Conservation (phyloP, 2,113 vertebrate species). For the Phylloscopus trochiloides region DNA sequence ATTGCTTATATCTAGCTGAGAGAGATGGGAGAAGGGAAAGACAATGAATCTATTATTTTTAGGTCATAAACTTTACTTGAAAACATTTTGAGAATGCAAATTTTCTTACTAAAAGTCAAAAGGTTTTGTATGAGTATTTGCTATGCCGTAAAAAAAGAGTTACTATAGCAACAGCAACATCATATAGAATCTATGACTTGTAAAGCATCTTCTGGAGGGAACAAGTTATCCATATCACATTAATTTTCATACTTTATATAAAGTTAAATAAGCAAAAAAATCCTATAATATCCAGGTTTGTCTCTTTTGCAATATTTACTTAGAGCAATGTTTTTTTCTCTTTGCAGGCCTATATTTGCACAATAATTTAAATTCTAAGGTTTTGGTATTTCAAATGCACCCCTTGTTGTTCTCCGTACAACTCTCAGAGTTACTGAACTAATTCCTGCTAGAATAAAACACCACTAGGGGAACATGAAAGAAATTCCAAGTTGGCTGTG, state of each 20-base stretch:
- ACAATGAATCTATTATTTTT: constrained; percentile 47
- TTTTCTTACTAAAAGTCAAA: constrained; percentile 41
- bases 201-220: constrained; percentile 43
- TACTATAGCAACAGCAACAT: constrained; percentile 68
- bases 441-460: background rate
- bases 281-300: background rate
- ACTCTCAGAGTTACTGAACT: background rate
- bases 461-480: background rate
- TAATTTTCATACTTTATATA: constrained; percentile 58
- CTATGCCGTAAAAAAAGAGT: constrained; percentile 53
- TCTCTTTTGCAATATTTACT: background rate
- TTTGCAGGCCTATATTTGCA: background rate
- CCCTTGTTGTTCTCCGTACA: background rate
- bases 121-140: constrained; percentile 38
- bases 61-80: constrained; percentile 31
- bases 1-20: background rate
- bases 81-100: constrained; percentile 31
- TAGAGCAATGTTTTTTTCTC: background rate
- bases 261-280: constrained; percentile 11
- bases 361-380: background rate
- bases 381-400: background rate
- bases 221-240: constrained; percentile 34
- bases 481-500: background rate
- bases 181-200: constrained; percentile 49
- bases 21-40: background rate